Evolutionary conservation across 2,113 vertebrate genomes (phyloP).

Genomic region (Cromileptes altivelis): DNA sequence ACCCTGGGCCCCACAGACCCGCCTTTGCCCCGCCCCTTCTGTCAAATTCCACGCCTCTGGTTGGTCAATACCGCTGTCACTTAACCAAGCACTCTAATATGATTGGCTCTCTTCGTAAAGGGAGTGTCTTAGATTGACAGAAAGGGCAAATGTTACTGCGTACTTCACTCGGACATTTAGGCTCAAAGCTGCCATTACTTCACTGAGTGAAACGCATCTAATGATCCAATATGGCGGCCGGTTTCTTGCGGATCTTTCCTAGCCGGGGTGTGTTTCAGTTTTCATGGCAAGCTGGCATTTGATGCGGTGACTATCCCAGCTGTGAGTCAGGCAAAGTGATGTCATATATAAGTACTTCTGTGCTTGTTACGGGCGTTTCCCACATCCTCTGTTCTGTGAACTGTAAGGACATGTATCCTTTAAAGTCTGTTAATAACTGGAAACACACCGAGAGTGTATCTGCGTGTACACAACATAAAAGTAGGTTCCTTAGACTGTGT

Average conservation of each 20-base stretch:
- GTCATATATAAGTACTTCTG: slow-evolving; percentile 76
- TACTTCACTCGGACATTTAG: slow-evolving; percentile 66
- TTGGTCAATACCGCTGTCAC: slow-evolving; percentile 54
- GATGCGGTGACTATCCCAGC: slow-evolving; percentile 77
- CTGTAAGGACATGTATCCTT: slow-evolving; percentile 28
- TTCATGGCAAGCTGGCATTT: slow-evolving; percentile 69
- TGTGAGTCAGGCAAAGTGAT: slow-evolving; percentile 82
- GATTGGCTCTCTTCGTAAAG: slow-evolving; percentile 70
- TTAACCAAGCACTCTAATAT: background rate
- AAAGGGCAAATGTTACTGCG: slow-evolving; percentile 73
- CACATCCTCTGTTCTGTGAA: slow-evolving; percentile 61
- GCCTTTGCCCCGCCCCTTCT: slow-evolving; percentile 74
- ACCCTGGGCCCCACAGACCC: slow-evolving; percentile 75
- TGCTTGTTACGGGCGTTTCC: slow-evolving; percentile 81
- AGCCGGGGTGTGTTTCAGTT: slow-evolving; percentile 52
- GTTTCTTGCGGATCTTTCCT: slow-evolving; percentile 56
- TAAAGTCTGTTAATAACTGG: slow-evolving; percentile 35
- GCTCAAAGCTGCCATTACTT: slow-evolving; percentile 46
- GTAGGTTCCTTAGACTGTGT: background rate
- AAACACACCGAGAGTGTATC: slow-evolving; percentile 16
- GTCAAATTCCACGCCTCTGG: slow-evolving; percentile 26
- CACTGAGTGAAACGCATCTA: background rate
- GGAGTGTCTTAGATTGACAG: slow-evolving; percentile 62
- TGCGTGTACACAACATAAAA: slow-evolving; percentile 16
- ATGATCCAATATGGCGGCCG: slow-evolving; percentile 76